Percentiles rank a stretch among this genome's conserved stretches.
Evolutionary conservation across 2,113 vertebrate genomes (phyloP).

Genomic region (Pteruthius melanotis): DNA sequence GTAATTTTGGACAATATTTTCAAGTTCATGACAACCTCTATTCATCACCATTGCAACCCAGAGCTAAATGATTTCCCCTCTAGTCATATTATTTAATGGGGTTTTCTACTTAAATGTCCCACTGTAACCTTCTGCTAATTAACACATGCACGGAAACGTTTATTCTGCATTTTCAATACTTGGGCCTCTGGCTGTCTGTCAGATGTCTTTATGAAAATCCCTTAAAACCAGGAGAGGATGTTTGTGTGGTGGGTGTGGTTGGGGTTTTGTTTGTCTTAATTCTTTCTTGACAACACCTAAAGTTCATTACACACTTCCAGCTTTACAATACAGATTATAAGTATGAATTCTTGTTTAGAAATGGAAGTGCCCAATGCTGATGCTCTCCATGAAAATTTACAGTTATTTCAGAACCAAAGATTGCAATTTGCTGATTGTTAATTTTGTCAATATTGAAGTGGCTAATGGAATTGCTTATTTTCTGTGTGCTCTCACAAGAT

Average conservation of each 20-base stretch:
- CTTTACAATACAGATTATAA: neutral
- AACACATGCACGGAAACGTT: conserved; percentile 24
- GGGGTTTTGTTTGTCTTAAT: neutral
- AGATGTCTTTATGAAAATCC: neutral
- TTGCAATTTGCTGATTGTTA: neutral
- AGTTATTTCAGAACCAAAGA: neutral
- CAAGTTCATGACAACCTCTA: conserved; percentile 36
- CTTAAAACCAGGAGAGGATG: neutral
- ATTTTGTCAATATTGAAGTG: neutral
- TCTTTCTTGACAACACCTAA: neutral
- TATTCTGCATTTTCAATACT: conserved; percentile 17
- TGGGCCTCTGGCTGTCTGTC: neutral
- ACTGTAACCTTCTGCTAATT: conserved; percentile 52
- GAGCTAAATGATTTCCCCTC: conserved; percentile 7
- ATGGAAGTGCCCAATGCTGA: neutral
- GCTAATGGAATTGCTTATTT: neutral
- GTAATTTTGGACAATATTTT: conserved; percentile 29
- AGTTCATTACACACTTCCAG: neutral
- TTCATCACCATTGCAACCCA: conserved; percentile 39
- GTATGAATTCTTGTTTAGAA: neutral
- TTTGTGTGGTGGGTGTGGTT: neutral
- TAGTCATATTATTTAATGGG: conserved; percentile 33
- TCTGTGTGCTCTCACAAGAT: neutral
- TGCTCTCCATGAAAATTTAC: neutral
- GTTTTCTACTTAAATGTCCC: conserved; percentile 18